These are phyloP conservation scores for Sitobion miscanthi DNA, from an alignment of 1,140 invertebrate genomes.

Conservation along the genomic window DNA sequence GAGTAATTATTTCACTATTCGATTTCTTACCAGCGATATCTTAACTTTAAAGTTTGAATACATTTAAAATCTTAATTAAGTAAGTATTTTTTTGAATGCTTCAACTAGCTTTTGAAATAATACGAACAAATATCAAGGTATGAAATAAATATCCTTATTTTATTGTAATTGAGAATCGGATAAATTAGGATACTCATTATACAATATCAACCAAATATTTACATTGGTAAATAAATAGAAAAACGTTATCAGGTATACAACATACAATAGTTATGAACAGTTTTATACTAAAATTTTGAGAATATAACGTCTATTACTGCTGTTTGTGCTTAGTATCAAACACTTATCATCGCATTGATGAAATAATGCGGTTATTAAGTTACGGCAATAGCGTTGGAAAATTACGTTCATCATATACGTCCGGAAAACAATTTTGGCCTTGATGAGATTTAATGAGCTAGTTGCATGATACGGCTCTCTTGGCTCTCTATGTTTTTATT, in stretches of 20 bases:
- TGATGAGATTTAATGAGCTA: conserved; percentile 12
- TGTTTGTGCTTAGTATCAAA: background rate
- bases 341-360: background rate
- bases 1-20: background rate
- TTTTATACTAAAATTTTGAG: background rate
- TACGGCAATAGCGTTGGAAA: background rate
- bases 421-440: background rate
- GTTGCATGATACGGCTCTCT: background rate
- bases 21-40: background rate
- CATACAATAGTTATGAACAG: background rate
- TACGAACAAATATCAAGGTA: background rate
- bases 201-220: background rate
- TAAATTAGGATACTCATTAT: no score
- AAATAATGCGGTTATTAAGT: background rate
- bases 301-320: background rate
- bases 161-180: background rate
- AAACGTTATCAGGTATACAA: background rate
- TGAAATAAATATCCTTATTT: background rate
- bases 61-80: background rate
- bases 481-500: background rate
- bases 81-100: background rate
- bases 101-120: background rate
- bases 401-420: background rate
- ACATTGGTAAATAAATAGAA: background rate
- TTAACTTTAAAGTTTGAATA: background rate